Evolutionary conservation across 2,888 invertebrate species (phyloP), one percentile per base, ranked within the genome.

Genomic region (Stegana nigrithorax): DNA sequence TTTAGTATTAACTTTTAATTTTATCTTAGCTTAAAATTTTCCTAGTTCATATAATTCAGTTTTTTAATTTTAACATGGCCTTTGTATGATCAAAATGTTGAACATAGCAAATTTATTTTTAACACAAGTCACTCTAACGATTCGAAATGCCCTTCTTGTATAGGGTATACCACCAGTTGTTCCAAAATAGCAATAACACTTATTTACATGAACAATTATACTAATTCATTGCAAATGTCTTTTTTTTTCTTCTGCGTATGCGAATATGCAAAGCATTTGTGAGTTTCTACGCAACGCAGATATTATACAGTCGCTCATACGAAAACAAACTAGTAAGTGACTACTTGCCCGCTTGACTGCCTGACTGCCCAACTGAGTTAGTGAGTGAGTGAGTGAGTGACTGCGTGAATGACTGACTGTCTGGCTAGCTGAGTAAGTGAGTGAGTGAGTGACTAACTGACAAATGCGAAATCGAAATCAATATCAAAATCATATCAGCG

Each of bases 401-500:
- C 14, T 32, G 27, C 14, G 51, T 23, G 56, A 10, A 36, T 39
- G 45, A 26, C 32, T 29, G 32, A 23, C 47, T 45, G 47, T 50
- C 58, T 32, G 8, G n/a, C 17, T 42, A n/a, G 45, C 14, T 32
- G 27, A 27, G 51, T 23, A 51, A n/a, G n/a, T n/a, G n/a, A n/a
- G n/a, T n/a, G n/a, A n/a, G n/a, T n/a, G n/a, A n/a, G n/a, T n/a
- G n/a, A n/a, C n/a, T n/a, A n/a, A n/a, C n/a, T n/a, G n/a, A 51
- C 51, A 21, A 27, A 55, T 55, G 53, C 53, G 32, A 55, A 55
- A 55, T 55, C 53, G 32, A 55, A 55, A 55, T 55, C 53, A 55
- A 55, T 55, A 55, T 55, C 53, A 55, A 55, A 55, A 55, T 55
- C 53, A 55, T 55, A 55, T 55, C 53, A 55, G 53, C 32, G 6